These are phyloP conservation scores for Propsilocerus akamusi DNA, from an alignment of 1,140 invertebrate species.

Conservation along the genomic window DNA sequence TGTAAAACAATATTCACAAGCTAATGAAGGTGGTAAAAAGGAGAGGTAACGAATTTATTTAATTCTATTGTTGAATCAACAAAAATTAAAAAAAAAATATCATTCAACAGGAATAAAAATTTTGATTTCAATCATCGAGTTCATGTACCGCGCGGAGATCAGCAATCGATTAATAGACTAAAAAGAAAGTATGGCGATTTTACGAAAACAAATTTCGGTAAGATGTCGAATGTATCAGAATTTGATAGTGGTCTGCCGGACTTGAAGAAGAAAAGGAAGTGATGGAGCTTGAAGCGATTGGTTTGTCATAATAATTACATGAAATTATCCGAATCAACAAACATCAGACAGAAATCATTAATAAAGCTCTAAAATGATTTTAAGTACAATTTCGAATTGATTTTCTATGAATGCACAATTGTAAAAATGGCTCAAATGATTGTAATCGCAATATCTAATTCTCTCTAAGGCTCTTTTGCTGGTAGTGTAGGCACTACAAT, in stretches of 20 bases:
- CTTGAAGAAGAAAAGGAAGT: constrained; percentile 5
- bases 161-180: neutral
- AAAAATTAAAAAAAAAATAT: neutral
- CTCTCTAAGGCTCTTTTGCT: too few species aligned
- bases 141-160: neutral
- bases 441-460: too few species aligned
- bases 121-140: neutral
- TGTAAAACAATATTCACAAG: constrained; percentile 15
- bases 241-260: constrained; percentile 20
- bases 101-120: neutral
- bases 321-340: too few species aligned
- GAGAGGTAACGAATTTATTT: neutral
- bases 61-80: neutral
- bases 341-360: too few species aligned
- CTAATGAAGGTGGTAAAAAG: neutral
- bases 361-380: neutral
- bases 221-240: constrained; percentile 16
- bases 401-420: too few species aligned
- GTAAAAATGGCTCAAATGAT: too few species aligned
- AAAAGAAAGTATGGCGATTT: neutral
- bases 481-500: too few species aligned
- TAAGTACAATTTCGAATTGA: too few species aligned
- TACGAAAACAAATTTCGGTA: neutral
- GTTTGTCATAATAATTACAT: too few species aligned
- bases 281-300: too few species aligned